phyloP scores from a whole-genome alignment of 2,113 vertebrate species.

The Xiphorhynchus elegans region DNA sequence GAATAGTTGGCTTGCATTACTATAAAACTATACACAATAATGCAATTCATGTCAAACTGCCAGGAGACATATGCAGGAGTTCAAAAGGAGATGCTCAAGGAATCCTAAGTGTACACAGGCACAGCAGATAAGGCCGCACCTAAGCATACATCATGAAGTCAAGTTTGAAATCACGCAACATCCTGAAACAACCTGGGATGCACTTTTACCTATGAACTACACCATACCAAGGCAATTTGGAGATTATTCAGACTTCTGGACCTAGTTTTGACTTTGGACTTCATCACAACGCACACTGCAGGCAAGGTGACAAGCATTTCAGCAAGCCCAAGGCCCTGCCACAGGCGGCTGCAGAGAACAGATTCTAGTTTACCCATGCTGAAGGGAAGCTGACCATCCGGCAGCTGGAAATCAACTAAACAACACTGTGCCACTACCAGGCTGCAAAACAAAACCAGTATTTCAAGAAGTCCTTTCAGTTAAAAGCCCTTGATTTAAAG shows the following conservation, averaged over 20 bases:
- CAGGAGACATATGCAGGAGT: neutral
- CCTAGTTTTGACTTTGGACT: neutral
- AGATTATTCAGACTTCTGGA: neutral
- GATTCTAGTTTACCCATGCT: neutral
- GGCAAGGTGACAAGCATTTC: neutral
- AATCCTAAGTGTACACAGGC: neutral
- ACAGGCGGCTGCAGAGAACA: neutral
- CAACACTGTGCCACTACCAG: neutral
- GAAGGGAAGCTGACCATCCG: neutral
- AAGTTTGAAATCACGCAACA: neutral
- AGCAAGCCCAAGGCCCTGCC: neutral
- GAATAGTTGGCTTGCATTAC: neutral
- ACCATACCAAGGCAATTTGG: neutral
- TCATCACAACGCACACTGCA: fast-evolving
- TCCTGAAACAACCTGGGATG: neutral
- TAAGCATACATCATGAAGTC: neutral
- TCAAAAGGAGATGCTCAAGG: neutral
- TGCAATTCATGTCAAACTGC: neutral
- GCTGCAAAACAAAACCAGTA: neutral
- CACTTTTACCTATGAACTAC: neutral
- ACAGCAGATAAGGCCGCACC: fast-evolving
- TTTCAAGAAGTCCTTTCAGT: neutral
- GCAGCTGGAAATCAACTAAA: neutral
- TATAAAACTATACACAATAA: neutral
- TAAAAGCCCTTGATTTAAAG: neutral